These are phyloP conservation scores for Acronicta alni DNA, from an alignment of 2,888 invertebrate genomes.

Conservation along the genomic window DNA sequence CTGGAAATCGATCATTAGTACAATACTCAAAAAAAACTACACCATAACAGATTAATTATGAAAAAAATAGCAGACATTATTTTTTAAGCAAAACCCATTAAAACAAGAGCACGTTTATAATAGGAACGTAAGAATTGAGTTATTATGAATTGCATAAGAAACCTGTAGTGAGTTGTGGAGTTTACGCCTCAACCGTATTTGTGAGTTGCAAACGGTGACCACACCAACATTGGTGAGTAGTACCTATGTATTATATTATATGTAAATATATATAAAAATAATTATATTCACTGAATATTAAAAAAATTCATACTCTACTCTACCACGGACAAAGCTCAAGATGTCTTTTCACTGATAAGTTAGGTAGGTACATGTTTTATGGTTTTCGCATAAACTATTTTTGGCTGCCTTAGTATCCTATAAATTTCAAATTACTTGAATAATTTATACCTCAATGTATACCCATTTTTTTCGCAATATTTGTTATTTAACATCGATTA, in stretches of 20 bases:
- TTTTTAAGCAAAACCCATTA: conserved; percentile 26
- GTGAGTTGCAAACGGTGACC: too few species aligned
- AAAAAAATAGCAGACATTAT: conserved; percentile 14
- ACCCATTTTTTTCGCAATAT: conserved; percentile 27
- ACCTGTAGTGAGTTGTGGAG: background rate
- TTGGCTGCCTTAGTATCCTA: background rate
- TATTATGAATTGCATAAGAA: background rate
- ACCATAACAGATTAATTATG: conserved; percentile 1
- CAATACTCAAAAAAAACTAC: background rate
- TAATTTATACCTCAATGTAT: background rate
- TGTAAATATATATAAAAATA: too few species aligned
- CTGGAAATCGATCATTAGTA: too few species aligned
- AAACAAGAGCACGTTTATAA: conserved; percentile 32
- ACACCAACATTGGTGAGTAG: too few species aligned
- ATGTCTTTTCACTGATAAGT: too few species aligned
- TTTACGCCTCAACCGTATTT: background rate
- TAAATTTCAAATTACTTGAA: too few species aligned
- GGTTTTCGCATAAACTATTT: background rate
- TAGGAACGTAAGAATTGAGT: conserved; percentile 17
- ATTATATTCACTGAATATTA: too few species aligned
- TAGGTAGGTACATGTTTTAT: too few species aligned
- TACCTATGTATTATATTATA: too few species aligned
- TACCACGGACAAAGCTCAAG: too few species aligned
- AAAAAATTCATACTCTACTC: too few species aligned
- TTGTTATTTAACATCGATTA: conserved; percentile 47